These are phyloP conservation scores for Seriola aureovittata DNA, from an alignment of 2,113 vertebrate genomes.

Conservation along the genomic window DNA sequence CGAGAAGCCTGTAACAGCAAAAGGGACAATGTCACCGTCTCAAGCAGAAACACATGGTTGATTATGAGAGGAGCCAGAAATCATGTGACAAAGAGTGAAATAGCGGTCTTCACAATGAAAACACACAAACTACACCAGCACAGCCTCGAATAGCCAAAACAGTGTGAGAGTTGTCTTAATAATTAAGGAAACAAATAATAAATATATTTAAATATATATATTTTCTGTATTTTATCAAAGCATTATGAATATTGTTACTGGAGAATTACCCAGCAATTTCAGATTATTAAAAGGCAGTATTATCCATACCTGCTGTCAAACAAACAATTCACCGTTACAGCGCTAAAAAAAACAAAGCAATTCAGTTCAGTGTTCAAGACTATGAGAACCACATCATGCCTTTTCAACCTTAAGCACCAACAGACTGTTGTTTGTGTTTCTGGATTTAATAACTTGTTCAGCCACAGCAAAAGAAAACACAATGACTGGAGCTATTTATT, in stretches of 20 bases:
- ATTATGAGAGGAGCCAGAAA: constrained; percentile 16
- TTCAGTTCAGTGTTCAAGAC: not conserved
- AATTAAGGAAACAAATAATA: not conserved
- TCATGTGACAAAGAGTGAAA: constrained; percentile 38
- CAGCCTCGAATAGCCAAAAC: not conserved
- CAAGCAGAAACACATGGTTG: constrained; percentile 37
- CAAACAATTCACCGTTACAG: constrained; percentile 4
- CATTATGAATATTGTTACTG: not conserved
- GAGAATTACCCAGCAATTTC: too few species aligned
- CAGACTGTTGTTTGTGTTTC: constrained; percentile 40
- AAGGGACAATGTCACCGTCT: not conserved
- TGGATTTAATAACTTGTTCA: constrained; percentile 40
- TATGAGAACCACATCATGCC: constrained; percentile 23
- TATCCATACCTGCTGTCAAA: not conserved
- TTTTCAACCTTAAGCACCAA: constrained; percentile 28
- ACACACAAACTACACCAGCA: not conserved
- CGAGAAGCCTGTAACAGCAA: not conserved
- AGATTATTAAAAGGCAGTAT: not conserved
- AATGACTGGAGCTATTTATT: constrained; percentile 18
- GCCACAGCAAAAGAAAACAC: constrained; percentile 19
- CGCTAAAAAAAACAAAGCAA: constrained; percentile 10
- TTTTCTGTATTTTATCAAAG: not conserved
- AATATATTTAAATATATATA: not conserved
- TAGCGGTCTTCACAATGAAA: not conserved
- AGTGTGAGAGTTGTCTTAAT: not conserved